A percentile compares a stretch with the other conserved stretches of the same genome.
These are phyloP conservation scores for Acridotheres tristis DNA, from an alignment of 2,797 vertebrate species.

Conservation along the genomic window DNA sequence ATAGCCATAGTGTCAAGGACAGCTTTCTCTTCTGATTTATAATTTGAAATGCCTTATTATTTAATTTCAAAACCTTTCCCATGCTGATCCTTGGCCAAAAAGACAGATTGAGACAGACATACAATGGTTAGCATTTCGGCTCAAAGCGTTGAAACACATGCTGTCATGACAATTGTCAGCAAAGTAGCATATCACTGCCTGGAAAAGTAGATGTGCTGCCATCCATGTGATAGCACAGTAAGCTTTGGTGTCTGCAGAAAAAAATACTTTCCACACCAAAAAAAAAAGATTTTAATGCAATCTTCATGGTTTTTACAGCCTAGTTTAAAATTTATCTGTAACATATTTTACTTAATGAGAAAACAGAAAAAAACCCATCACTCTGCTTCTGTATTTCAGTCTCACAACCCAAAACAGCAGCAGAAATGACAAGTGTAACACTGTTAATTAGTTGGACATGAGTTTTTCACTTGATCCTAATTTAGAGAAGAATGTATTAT, in stretches of 20 bases:
- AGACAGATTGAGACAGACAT: neutral
- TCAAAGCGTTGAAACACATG: neutral
- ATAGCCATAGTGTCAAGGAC: neutral
- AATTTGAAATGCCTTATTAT: neutral
- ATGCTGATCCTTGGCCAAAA: neutral
- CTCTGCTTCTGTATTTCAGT: neutral
- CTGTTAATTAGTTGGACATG: constrained; percentile 46
- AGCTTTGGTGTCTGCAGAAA: neutral
- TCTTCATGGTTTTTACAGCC: neutral
- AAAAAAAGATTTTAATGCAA: neutral
- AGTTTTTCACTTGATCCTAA: neutral
- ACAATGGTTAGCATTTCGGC: neutral
- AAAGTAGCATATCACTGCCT: neutral
- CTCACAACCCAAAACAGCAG: neutral
- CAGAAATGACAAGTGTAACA: neutral
- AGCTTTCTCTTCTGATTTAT: neutral
- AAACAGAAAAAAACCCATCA: neutral
- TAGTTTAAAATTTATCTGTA: neutral
- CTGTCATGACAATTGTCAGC: neutral
- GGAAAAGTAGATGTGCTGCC: neutral
- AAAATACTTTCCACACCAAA: neutral
- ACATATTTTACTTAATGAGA: neutral
- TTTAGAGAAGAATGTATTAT: neutral
- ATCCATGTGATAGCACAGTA: neutral
- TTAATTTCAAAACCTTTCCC: neutral